Conservation (phyloP, 1,140 invertebrate genomes). For the Manduca sexta region DNA sequence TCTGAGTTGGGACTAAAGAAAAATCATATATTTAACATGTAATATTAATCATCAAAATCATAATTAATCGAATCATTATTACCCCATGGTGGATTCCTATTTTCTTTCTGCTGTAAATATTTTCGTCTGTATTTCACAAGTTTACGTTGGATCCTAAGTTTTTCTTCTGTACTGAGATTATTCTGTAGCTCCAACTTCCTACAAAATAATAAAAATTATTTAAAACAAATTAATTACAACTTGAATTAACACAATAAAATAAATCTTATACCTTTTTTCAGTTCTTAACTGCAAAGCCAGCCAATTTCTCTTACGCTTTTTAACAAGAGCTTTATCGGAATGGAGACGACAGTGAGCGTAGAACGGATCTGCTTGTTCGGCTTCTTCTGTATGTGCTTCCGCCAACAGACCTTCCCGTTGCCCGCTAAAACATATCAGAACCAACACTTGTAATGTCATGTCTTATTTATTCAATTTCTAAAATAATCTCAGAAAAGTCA, state of each 20-base stretch:
- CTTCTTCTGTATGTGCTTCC: conserved; percentile 94
- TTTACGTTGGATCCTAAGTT: conserved; percentile 84
- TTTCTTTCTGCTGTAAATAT: conserved; percentile 82
- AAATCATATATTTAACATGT: background rate
- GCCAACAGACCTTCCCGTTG: conserved; percentile 94
- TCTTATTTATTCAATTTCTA: too few relatives aligned
- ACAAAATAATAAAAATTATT: conserved; percentile 8
- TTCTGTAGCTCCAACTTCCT: conserved; percentile 59
- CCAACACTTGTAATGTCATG: too few relatives aligned
- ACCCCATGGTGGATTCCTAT: conserved; percentile 90
- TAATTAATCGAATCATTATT: conserved; percentile 19
- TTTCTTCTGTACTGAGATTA: conserved; percentile 76
- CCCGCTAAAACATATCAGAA: conserved; percentile 76
- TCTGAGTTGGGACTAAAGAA: conserved; percentile 89
- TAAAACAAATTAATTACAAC: background rate
- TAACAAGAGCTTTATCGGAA: conserved; percentile 87
- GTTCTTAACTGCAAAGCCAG: conserved; percentile 89
- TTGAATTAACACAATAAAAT: background rate
- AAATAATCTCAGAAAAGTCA: too few relatives aligned
- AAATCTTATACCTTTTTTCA: conserved; percentile 74
- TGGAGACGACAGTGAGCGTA: conserved; percentile 97
- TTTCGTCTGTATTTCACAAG: conserved; percentile 84
- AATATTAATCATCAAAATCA: background rate
- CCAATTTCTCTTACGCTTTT: conserved; percentile 89
- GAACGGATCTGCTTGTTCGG: conserved; percentile 96